These are phyloP conservation scores for Alfaro cultratus DNA, from an alignment of 2,797 vertebrate species.

Conservation along the genomic window DNA sequence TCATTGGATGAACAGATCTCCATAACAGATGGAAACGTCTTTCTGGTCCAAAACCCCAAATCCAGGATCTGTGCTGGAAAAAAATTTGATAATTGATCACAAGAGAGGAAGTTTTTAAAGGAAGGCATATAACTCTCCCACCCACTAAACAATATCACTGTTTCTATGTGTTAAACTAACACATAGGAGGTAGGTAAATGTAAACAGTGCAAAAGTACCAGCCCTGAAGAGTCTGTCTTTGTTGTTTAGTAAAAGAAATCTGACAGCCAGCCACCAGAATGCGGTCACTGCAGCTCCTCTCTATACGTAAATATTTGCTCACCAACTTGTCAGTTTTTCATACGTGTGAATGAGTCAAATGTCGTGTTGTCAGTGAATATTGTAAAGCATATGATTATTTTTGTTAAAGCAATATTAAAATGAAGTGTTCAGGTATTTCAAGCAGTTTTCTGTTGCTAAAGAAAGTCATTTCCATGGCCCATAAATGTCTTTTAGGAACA, in stretches of 20 bases:
- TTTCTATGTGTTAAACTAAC: slow-evolving; percentile 57
- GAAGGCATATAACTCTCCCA: slow-evolving; percentile 24
- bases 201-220: slow-evolving; percentile 61
- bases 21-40: slow-evolving; percentile 72
- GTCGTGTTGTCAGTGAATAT: slow-evolving; percentile 64
- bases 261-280: slow-evolving; percentile 20
- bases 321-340: slow-evolving; percentile 51
- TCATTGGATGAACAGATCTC: slow-evolving; percentile 71
- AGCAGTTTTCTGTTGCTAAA: slow-evolving; percentile 46
- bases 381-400: slow-evolving; percentile 65
- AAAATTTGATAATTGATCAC: slow-evolving; percentile 44
- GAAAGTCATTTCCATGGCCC: slow-evolving; percentile 40
- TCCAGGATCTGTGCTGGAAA: slow-evolving; percentile 49
- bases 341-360: slow-evolving; percentile 52
- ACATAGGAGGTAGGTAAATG: slow-evolving; percentile 35
- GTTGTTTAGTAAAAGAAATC: slow-evolving; percentile 34
- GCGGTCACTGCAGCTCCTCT: slow-evolving; percentile 42
- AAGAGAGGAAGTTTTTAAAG: slow-evolving; percentile 47
- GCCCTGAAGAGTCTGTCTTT: slow-evolving; percentile 54
- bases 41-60: slow-evolving; percentile 58
- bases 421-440: slow-evolving; percentile 62
- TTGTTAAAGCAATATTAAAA: slow-evolving; percentile 78
- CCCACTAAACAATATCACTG: slow-evolving; percentile 29
- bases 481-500: slow-evolving; percentile 45
- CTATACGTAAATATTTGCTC: slow-evolving; percentile 57